Evolutionary conservation across 2,113 vertebrate species (phyloP).

Genomic region (Sceloporus tristichus): DNA sequence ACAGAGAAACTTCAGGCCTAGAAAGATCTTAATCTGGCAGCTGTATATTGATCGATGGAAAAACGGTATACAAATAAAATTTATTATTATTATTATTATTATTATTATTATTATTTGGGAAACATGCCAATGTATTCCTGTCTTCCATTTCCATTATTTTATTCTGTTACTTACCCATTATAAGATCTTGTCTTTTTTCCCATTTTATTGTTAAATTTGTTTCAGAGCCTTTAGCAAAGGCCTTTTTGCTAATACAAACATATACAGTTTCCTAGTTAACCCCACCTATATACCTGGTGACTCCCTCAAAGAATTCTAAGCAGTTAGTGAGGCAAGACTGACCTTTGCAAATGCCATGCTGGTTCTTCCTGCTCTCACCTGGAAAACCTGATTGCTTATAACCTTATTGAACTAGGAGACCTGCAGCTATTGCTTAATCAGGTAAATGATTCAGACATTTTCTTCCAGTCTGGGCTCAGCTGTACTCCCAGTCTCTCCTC

Average conservation of each 20-base stretch:
- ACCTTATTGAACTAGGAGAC: background rate
- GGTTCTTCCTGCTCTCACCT: background rate
- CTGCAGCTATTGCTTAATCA: background rate
- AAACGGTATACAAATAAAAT: too few relatives aligned
- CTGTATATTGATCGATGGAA: too few relatives aligned
- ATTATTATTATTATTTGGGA: too few relatives aligned
- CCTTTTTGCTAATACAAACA: background rate
- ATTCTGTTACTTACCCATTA: background rate
- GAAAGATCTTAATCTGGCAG: too few relatives aligned
- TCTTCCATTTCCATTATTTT: background rate
- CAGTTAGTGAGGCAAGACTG: background rate
- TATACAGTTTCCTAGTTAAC: background rate
- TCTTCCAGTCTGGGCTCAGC: background rate
- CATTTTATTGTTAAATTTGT: background rate
- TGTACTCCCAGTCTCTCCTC: background rate
- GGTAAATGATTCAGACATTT: background rate
- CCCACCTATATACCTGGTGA: background rate
- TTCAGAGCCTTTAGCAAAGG: background rate
- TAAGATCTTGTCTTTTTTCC: background rate
- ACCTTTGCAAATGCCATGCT: background rate
- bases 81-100: too few relatives aligned
- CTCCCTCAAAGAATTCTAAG: slow-evolving; percentile 8
- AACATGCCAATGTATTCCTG: too few relatives aligned
- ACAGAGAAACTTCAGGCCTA: too few relatives aligned
- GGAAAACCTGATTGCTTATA: slow-evolving; percentile 3